Conservation (phyloP, 2,888 invertebrate genomes). For the Cremastinae sp. region DNA sequence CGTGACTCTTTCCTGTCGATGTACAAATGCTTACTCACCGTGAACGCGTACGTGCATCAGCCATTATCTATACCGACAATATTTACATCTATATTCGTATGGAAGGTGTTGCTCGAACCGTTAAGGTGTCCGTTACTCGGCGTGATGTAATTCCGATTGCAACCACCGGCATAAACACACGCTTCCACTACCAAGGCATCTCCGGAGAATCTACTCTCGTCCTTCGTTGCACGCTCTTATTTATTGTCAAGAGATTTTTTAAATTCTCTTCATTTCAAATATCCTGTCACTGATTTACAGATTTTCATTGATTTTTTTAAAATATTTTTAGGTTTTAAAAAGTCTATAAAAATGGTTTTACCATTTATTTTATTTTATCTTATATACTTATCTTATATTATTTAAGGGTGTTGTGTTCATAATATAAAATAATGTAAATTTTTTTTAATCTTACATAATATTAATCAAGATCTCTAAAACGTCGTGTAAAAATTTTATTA, state of each 20-base stretch:
- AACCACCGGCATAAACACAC: constrained; percentile 49
- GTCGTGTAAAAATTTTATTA: too few species aligned
- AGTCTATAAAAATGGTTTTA: too few species aligned
- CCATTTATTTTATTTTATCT: too few species aligned
- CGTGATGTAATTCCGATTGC: constrained; percentile 60
- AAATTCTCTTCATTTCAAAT: too few species aligned
- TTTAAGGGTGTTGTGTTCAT: too few species aligned
- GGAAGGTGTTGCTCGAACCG: constrained; percentile 46
- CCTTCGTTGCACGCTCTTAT: not conserved
- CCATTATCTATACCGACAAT: not conserved
- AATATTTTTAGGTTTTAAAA: too few species aligned
- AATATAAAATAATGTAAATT: too few species aligned
- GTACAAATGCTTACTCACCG: constrained; percentile 42
- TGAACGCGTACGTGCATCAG: constrained; percentile 6
- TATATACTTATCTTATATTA: too few species aligned
- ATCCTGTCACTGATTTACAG: too few species aligned
- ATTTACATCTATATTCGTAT: constrained; percentile 1
- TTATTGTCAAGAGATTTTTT: not conserved
- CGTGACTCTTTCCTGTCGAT: constrained; percentile 44
- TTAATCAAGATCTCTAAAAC: too few species aligned
- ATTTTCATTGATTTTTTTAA: too few species aligned
- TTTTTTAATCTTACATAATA: too few species aligned
- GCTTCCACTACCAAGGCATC: constrained; percentile 31
- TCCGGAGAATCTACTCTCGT: constrained; percentile 29
- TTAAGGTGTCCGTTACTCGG: constrained; percentile 53